Base-by-base conservation (phyloP, 2,888 invertebrate genomes). In the Barypeithes pellucidus region DNA sequence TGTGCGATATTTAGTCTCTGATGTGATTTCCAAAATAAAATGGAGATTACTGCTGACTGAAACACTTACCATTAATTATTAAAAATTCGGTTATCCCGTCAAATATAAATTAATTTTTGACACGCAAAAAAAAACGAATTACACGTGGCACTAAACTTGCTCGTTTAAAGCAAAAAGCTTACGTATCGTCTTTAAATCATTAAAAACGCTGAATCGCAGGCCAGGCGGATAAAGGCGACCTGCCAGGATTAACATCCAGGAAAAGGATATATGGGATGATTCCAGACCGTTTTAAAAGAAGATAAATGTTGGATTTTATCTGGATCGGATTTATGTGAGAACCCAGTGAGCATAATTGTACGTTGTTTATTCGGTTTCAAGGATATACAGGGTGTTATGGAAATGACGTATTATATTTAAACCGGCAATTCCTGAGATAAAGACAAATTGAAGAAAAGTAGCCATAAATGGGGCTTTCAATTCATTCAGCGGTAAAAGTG, bases 271-370 rank as follows among this genome's bases (percentile, higher is more conserved):
- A 84, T 83, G 84, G 82, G 82, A 84, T 83, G 83, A 84, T 84
- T 82, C 81, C 81, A 81, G 78, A 59, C 61, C 60, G 72, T 79
- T 80, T 82, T 79, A 79, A 85, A 85, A 85, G 85, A 85, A 85
- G 85, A 85, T 85, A 84, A 85, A 85, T 85, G 85, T 84, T 80
- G 80, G 83, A 82, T 84, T 85, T 85, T 85, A 85, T 85, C 84
- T 85, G 81, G 81, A 82, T 81, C 81, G 70, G 84, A 85, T 85
- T 85, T 85, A 85, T 85, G 85, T 81, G 84, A 81, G 83, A 82
- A 80, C 80, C 80, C 20, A 57, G 83, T 79, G 80, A 14, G 82
- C 83, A 84, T 84, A 84, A 84, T 85, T 84, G 84, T 83, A 82
- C 82, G 81, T 82, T 84, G 84, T 83, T 84, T 84, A 84, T 84